Evolutionary conservation across 2,797 vertebrate genomes (phyloP).

Genomic region (Apodemus agrarius): DNA sequence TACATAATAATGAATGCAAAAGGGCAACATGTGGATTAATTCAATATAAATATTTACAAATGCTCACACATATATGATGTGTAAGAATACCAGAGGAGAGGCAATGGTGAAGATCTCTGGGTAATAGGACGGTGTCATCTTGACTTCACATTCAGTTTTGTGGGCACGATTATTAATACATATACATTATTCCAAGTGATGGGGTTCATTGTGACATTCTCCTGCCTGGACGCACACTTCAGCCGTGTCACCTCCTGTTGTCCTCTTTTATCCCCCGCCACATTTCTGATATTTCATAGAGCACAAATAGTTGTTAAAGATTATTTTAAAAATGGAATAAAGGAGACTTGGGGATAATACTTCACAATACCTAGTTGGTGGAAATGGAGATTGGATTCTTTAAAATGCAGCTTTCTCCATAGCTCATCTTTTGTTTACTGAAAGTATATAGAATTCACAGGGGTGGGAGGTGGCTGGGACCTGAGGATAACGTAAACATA

Average conservation of each 20-base stretch:
- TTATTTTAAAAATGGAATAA: conserved; percentile 57
- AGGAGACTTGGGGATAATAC: conserved; percentile 80
- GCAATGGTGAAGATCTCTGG: background rate
- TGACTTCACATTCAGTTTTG: conserved; percentile 14
- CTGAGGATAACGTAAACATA: background rate
- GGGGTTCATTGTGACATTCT: background rate
- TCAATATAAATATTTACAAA: conserved; percentile 52
- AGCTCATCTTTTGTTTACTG: conserved; percentile 67
- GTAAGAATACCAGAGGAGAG: background rate
- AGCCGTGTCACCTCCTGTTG: background rate
- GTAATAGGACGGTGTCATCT: background rate
- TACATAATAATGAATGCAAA: background rate
- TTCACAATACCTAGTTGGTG: conserved; percentile 62
- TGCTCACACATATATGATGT: background rate
- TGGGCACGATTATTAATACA: background rate
- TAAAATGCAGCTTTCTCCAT: conserved; percentile 70
- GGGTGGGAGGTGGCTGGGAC: background rate
- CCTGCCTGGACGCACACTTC: background rate
- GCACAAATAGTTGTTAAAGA: background rate
- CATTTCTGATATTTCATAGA: conserved; percentile 58
- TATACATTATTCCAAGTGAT: background rate
- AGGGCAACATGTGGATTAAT: conserved; percentile 7
- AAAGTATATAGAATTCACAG: conserved; percentile 48
- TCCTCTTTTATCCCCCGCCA: background rate
- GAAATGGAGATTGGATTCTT: conserved; percentile 81